phyloP scores from a whole-genome alignment of 2,113 vertebrate species.

The Megaceryle torquata region DNA sequence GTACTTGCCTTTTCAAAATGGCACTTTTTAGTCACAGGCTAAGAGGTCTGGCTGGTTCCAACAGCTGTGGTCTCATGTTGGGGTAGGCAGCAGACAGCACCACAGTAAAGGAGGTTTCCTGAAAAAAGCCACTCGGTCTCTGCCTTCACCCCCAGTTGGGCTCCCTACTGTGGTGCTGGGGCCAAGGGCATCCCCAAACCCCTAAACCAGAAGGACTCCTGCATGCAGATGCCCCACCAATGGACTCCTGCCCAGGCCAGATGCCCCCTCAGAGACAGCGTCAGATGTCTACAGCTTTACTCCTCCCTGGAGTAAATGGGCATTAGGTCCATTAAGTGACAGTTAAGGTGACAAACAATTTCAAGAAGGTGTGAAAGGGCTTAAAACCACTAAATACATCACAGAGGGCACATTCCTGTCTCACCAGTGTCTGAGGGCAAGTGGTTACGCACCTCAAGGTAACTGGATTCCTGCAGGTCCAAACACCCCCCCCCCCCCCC shows the following conservation, averaged over 20 bases:
- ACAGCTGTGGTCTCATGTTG: neutral
- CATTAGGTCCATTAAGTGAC: neutral
- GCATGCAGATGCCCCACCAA: accelerated
- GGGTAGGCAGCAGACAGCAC: neutral
- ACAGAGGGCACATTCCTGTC: accelerated
- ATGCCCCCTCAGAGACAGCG: accelerated
- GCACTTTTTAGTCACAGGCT: neutral
- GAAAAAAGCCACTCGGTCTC: neutral
- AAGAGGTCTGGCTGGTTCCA: neutral
- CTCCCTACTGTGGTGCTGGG: neutral
- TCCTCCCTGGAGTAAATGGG: neutral
- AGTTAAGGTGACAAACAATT: neutral
- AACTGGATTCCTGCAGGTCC: accelerated
- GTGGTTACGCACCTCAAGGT: neutral
- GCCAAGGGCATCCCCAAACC: accelerated
- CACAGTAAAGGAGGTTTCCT: neutral
- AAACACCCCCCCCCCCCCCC: accelerated
- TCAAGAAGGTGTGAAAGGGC: neutral
- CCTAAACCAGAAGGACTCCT: accelerated
- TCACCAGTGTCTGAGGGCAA: neutral
- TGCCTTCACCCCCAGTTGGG: accelerated
- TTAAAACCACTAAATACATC: neutral
- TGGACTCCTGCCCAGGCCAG: neutral
- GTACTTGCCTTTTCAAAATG: neutral
- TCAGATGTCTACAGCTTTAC: too few relatives aligned